phyloP scores from a whole-genome alignment of 92 coral and sea anemone species.

The Muricea muricata region DNA sequence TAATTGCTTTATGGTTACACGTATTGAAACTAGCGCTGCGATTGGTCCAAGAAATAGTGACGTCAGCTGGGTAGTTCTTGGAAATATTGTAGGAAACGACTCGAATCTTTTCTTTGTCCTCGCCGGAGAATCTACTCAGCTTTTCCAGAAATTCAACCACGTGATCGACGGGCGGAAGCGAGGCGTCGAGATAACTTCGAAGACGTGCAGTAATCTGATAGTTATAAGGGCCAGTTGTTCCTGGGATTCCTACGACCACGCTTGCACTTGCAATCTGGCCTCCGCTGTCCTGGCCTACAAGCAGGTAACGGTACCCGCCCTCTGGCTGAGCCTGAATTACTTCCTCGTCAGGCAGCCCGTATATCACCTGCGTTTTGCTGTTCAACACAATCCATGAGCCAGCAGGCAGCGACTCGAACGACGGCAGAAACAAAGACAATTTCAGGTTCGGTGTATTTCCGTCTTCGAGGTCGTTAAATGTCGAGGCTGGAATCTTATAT shows the following conservation, averaged over 20 bases:
- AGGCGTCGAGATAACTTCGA: constrained; percentile 34
- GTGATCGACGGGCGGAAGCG: constrained; percentile 33
- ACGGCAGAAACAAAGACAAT: constrained; percentile 44
- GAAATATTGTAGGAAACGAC: constrained; percentile 46
- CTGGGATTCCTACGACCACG: constrained; percentile 20
- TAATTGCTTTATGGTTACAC: constrained; percentile 26
- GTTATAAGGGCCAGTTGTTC: not conserved
- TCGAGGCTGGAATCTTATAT: constrained; percentile 39
- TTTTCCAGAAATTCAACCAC: constrained; percentile 29
- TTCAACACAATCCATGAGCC: constrained; percentile 51
- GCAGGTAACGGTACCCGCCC: constrained; percentile 35
- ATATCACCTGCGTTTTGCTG: constrained; percentile 39
- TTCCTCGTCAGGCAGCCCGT: constrained; percentile 40
- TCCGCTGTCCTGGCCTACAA: constrained; percentile 52
- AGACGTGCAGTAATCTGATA: constrained; percentile 48
- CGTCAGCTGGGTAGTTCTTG: constrained; percentile 28
- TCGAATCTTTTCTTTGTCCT: constrained; percentile 6
- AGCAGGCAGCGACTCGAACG: constrained; percentile 44
- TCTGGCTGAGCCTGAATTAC: constrained; percentile 13
- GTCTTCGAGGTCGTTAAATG: constrained; percentile 51
- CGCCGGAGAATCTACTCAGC: constrained; percentile 19
- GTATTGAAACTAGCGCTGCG: constrained; percentile 29
- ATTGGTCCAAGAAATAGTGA: constrained; percentile 45
- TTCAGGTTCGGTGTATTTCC: constrained; percentile 50
- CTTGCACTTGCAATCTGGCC: constrained; percentile 25